Evolutionary conservation across 2,113 vertebrate species (phyloP), one percentile per base, ranked within the genome.

Genomic region (Phycodurus eques): DNA sequence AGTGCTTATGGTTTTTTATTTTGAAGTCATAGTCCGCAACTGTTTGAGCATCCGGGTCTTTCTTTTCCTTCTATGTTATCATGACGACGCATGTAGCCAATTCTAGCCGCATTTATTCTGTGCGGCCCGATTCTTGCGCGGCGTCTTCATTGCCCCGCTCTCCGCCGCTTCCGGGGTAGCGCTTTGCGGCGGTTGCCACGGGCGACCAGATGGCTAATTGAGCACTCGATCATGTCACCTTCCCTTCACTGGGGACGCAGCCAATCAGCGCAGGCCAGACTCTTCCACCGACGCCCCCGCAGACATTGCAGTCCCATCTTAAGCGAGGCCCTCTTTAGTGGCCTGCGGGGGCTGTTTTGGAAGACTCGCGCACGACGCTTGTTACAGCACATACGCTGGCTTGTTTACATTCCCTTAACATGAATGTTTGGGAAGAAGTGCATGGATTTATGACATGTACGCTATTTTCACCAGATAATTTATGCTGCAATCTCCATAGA

Each of bases 151-250:
- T 77, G 78, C 79, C 83, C 74, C 77, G 62, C 76, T 78, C 82
- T 85, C 81, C 80, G 35, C 78, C 31, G 79, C 84, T 85, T 66
- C 80, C 80, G 31, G 57, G 75, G 53, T 75, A 79, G 69, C 77
- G 63, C 85, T 84, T 85, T 82, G 79, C 68, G 80, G 75, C 82
- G 61, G 71, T 83, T 87, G 85, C 85, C 74, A 84, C 81, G 82
- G 88, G 85, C 83, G 82, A 88, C 84, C 88, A 88, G 87, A 88
- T 89, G 85, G 85, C 83, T 91, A 89, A 91, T 88, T 88, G 89
- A 89, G 81, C 86, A 84, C 88, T 91, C 84, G 73, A 88, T 90
- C 89, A 90, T 90, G 85, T 87, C 82, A 73, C 82, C 83, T n/a
- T 86, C 70, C 85, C 84, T 78, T 77, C 87, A 64, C 87, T 69